A percentile compares a stretch with the other conserved stretches of the same genome.
These are phyloP conservation scores for Apamea monoglypha DNA, from an alignment of 2,888 invertebrate species.

Conservation along the genomic window DNA sequence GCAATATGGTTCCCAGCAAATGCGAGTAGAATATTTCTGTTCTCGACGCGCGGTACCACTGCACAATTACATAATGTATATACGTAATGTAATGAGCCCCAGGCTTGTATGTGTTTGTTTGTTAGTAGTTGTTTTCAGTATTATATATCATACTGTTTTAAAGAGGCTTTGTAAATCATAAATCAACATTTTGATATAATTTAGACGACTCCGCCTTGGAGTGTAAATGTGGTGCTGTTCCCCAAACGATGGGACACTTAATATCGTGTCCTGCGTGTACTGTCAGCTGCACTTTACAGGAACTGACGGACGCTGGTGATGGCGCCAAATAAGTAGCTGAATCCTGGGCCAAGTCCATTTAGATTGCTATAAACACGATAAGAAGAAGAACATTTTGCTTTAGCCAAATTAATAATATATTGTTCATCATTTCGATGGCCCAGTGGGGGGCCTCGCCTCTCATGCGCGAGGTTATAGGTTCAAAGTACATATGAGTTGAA, in stretches of 20 bases:
- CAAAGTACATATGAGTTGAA: too few relatives aligned
- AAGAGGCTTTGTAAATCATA: slow-evolving; percentile 8
- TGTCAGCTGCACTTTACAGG: not conserved
- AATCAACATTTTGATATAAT: not conserved
- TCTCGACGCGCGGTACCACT: not conserved
- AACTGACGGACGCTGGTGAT: not conserved
- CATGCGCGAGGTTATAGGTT: too few relatives aligned
- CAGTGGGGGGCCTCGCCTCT: too few relatives aligned
- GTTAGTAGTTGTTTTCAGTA: slow-evolving; percentile 17
- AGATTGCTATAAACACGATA: not conserved
- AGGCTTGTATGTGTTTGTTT: slow-evolving; percentile 11
- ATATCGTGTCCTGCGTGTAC: not conserved
- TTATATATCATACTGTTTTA: not conserved
- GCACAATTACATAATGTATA: not conserved
- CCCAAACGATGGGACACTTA: not conserved
- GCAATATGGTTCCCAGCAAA: not conserved
- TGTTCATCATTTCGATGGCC: not conserved
- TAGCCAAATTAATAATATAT: too few relatives aligned
- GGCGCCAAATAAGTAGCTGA: not conserved
- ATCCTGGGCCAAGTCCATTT: not conserved
- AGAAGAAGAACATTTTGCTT: not conserved
- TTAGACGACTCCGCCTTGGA: not conserved
- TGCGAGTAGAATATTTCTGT: slow-evolving; percentile 19
- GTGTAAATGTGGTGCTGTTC: too few relatives aligned
- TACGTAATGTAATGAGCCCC: slow-evolving; percentile 6